A percentile compares a stretch with the other conserved stretches of the same genome.
phyloP scores from a whole-genome alignment of 2,888 invertebrate species.

The Mesorhabditis sp. region DNA sequence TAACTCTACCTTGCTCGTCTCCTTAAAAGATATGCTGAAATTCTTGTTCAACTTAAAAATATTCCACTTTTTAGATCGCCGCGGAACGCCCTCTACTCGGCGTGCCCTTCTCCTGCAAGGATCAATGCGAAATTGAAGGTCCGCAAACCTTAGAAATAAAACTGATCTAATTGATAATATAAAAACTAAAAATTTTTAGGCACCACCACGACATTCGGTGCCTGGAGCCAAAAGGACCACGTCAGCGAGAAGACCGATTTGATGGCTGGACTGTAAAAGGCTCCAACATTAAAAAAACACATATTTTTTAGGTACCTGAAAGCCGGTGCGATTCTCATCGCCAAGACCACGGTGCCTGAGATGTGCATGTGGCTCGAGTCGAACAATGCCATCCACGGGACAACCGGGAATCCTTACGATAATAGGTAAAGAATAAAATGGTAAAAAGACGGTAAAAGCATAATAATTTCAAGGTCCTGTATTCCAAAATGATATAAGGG shows the following conservation, averaged over 20 bases:
- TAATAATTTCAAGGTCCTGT: not conserved
- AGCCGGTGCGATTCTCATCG: not conserved
- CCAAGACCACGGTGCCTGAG: not conserved
- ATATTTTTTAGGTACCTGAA: not conserved
- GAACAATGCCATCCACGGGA: constrained; percentile 1
- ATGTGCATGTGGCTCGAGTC: constrained; percentile 5
- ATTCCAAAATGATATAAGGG: not conserved
- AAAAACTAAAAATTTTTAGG: not conserved
- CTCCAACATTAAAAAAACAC: not conserved
- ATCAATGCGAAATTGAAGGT: constrained; percentile 1
- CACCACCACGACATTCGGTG: not conserved
- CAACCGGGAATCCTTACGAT: not conserved
- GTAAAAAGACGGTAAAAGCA: too few relatives aligned
- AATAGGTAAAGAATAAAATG: too few relatives aligned
- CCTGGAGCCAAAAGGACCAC: not conserved
- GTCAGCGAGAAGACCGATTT: constrained; percentile 1
- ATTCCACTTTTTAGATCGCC: not conserved
- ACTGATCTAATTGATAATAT: not conserved
- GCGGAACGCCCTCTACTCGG: not conserved
- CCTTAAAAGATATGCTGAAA: too few relatives aligned
- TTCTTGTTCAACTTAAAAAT: too few relatives aligned
- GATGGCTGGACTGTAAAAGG: not conserved
- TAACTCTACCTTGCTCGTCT: too few relatives aligned
- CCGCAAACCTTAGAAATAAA: not conserved
- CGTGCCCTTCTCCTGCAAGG: not conserved